These are phyloP conservation scores for Stichodactyla helianthus DNA, from an alignment of 64 coral and sea anemone genomes.

Conservation along the genomic window DNA sequence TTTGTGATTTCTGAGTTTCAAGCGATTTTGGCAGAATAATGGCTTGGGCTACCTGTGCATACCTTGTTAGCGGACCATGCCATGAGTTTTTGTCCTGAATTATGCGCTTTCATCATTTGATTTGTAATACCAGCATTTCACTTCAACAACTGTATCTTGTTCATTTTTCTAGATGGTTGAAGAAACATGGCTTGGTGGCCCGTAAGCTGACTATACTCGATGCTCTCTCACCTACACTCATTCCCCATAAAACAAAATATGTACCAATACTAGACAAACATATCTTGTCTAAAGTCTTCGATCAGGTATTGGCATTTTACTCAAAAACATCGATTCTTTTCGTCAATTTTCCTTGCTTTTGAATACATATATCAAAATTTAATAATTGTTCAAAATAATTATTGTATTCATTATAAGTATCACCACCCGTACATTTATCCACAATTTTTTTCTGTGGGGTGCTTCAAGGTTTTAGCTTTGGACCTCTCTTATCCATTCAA, in stretches of 20 bases:
- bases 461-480: not conserved
- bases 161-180: constrained; percentile 63
- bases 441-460: not conserved
- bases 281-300: constrained; percentile 85
- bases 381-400: too few relatives aligned
- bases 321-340: not conserved
- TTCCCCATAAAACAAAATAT: constrained; percentile 87
- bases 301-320: constrained; percentile 45
- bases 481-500: not conserved
- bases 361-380: too few relatives aligned
- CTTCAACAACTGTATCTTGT: not conserved
- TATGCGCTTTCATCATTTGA: too few relatives aligned
- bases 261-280: constrained; percentile 90
- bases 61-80: too few relatives aligned
- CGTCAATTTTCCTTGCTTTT: too few relatives aligned
- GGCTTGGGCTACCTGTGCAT: too few relatives aligned
- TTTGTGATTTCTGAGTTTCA: too few relatives aligned
- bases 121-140: too few relatives aligned
- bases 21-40: too few relatives aligned
- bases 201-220: constrained; percentile 80
- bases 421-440: too few relatives aligned
- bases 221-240: constrained; percentile 75
- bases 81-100: too few relatives aligned
- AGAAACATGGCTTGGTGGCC: constrained; percentile 71
- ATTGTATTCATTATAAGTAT: too few relatives aligned